Conservation (phyloP, 2,113 vertebrate species). For the Raja brachyura region DNA sequence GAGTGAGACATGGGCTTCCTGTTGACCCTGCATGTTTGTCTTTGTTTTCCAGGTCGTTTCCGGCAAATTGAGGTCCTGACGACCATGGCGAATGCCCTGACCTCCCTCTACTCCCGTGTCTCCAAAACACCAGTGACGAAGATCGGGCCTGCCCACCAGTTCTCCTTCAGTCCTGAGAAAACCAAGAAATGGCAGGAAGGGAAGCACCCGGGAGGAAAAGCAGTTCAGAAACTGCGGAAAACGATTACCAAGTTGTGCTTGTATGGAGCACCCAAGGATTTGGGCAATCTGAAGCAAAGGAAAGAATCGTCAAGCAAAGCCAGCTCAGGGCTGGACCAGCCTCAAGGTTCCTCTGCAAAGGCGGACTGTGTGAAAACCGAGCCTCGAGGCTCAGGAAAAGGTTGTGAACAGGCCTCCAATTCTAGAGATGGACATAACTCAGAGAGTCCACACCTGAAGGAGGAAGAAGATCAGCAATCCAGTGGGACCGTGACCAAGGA, state of each 20-base stretch:
- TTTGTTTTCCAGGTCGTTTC: constrained; percentile 70
- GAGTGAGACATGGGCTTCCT: neutral
- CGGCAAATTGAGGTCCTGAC: constrained; percentile 78
- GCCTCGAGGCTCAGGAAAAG: neutral
- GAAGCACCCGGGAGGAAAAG: neutral
- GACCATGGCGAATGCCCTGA: constrained; percentile 75
- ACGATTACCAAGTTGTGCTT: constrained; percentile 80
- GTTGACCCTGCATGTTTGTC: neutral
- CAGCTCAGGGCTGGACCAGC: neutral
- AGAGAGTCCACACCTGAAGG: neutral
- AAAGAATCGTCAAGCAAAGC: neutral
- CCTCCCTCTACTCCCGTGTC: constrained; percentile 82
- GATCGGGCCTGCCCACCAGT: constrained; percentile 59
- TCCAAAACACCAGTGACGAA: constrained; percentile 77
- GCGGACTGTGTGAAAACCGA: neutral
- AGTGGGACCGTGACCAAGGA: neutral
- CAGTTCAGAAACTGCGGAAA: constrained; percentile 69
- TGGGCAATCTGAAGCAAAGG: constrained; percentile 29
- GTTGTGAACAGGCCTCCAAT: no score
- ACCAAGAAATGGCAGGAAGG: constrained; percentile 33
- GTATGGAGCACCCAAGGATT: constrained; percentile 55
- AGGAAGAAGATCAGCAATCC: neutral
- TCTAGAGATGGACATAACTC: neutral
- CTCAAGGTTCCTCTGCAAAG: neutral
- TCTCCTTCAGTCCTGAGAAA: constrained; percentile 48